Base-by-base conservation (phyloP, 2,888 invertebrate species). In the Mesochorus sp. region DNA sequence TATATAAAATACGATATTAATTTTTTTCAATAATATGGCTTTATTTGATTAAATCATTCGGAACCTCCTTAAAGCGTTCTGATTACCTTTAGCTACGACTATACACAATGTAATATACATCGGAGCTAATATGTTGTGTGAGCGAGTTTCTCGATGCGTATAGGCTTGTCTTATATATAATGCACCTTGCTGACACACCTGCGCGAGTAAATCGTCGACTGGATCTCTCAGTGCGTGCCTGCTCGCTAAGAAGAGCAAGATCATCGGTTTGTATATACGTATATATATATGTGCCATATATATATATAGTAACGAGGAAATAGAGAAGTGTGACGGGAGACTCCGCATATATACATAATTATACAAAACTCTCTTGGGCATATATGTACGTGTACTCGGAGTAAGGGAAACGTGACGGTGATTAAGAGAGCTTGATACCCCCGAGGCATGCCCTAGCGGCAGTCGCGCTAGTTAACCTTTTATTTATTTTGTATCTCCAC, bases 371-470 rank as follows among this genome's bases (percentile, higher is more conserved):
- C 26, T 42, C 24, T 26, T 39, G 28, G 28, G 5, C 59, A 26
- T 19, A 14, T 42, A 24, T 4, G 57, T 19, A 37, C 5, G 39
- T 42, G 34, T 47, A 66, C 51, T 39, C 61, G 68, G 42, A 67
- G 47, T 37, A 68, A 71, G 68, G 62, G 44, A 57, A 72, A 72
- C 67, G 62, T 51, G 68, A 72, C 68, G 76, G 76, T 76, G 62
- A 76, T 76, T 72, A 67, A 71, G 73, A 73, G 71, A 66, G 76
- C 76, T 79, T 80, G 76, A 79, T 80, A 80, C 74, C 72, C n/a
- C n/a, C n/a, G n/a, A n/a, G n/a, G 76, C 76, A 64, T 73, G 51
- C 57, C 64, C 72, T 51, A 67, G 64, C 70, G 64, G 59, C 51
- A 39, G 67, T 59, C n/a, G 72, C 61, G 76, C 49, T 19, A 55